phyloP scores from a whole-genome alignment of 1,140 invertebrate genomes.

The Triops cancriformis region DNA sequence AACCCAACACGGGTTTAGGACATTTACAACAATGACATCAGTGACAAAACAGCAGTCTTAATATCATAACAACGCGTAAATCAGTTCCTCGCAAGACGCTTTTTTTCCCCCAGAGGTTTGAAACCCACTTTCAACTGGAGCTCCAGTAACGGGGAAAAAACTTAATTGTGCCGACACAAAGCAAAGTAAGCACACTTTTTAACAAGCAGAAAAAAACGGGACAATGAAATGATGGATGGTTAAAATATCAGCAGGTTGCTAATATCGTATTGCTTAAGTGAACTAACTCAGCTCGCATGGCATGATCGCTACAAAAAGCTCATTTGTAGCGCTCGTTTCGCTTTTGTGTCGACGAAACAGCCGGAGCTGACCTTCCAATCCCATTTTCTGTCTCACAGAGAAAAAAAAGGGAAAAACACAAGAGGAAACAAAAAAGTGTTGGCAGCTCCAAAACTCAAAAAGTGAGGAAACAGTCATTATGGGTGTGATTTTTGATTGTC shows the following conservation, averaged over 20 bases:
- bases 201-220: neutral
- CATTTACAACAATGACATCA: neutral
- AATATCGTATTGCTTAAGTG: conserved; percentile 10
- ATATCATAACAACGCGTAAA: neutral
- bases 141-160: neutral
- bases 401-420: neutral
- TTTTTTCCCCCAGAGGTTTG: neutral
- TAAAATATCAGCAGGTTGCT: conserved; percentile 13
- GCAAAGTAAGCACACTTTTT: neutral
- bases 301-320: conserved; percentile 2
- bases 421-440: neutral
- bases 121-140: neutral
- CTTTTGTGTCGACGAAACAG: neutral
- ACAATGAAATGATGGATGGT: neutral
- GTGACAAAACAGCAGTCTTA: neutral
- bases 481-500: conserved; percentile 10
- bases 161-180: neutral
- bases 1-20: neutral
- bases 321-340: neutral
- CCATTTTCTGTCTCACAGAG: neutral
- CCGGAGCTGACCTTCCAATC: neutral
- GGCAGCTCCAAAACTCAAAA: neutral
- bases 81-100: neutral
- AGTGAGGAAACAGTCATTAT: neutral
- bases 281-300: conserved; percentile 8